These are phyloP conservation scores for Neodontobutis hainanensis DNA, from an alignment of 2,113 vertebrate genomes.

Conservation along the genomic window DNA sequence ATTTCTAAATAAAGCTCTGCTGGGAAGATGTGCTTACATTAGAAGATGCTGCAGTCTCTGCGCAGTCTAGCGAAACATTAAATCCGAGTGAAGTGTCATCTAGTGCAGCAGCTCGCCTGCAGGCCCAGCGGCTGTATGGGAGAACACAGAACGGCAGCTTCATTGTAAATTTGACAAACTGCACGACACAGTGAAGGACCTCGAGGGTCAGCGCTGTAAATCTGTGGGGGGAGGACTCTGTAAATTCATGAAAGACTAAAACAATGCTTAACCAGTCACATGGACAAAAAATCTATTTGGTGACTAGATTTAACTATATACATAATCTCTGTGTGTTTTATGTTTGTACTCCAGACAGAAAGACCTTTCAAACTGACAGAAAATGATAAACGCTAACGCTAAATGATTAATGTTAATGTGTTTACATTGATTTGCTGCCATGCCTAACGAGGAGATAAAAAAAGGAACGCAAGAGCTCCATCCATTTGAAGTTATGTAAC, in stretches of 20 bases:
- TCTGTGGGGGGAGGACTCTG: conserved; percentile 9
- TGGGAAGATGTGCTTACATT: not conserved
- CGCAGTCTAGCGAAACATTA: conserved; percentile 39
- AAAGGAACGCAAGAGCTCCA: not conserved
- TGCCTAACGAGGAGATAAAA: not conserved
- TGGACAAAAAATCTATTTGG: not conserved
- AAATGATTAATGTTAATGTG: no score
- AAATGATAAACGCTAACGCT: no score
- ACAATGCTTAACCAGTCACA: not conserved
- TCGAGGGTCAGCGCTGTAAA: conserved; percentile 17
- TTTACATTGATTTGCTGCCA: no score
- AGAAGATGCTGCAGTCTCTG: conserved; percentile 12
- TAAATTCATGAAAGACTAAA: not conserved
- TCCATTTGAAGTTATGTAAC: conserved; percentile 26
- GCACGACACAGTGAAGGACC: conserved; percentile 13
- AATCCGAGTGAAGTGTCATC: conserved; percentile 24
- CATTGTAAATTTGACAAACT: conserved; percentile 37
- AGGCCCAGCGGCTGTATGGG: conserved; percentile 23
- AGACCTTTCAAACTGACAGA: not conserved
- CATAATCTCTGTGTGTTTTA: not conserved
- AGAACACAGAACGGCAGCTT: conserved; percentile 45
- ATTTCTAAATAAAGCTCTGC: not conserved
- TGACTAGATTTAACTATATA: not conserved
- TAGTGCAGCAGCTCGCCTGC: conserved; percentile 15
- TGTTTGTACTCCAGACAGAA: no score